Conservation (phyloP, 2,888 invertebrate genomes). For the Lissocephala sabroskyi region DNA sequence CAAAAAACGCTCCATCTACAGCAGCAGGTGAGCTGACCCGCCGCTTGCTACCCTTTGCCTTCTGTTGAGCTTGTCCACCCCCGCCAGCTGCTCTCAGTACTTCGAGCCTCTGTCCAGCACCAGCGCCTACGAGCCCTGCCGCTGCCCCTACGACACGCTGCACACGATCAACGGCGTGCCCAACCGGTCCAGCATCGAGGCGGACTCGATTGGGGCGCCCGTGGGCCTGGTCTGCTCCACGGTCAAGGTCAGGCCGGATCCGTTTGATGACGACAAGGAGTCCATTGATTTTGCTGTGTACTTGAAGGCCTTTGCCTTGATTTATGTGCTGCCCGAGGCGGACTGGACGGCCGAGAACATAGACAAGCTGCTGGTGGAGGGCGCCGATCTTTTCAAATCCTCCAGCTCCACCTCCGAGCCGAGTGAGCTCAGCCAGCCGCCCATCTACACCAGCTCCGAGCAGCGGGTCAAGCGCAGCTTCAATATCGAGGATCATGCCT, state of each 20-base stretch:
- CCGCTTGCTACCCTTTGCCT: no score
- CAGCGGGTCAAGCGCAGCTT: constrained; percentile 49
- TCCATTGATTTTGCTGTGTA: constrained; percentile 48
- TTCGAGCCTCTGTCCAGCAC: no score
- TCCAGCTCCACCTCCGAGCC: constrained; percentile 7
- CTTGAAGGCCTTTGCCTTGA: constrained; percentile 63
- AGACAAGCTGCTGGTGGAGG: constrained; percentile 58
- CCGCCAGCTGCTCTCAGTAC: no score
- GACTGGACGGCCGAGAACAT: constrained; percentile 60
- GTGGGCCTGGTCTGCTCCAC: constrained; percentile 22
- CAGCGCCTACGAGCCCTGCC: no score
- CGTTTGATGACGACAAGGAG: constrained; percentile 12
- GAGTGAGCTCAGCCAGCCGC: constrained; percentile 7
- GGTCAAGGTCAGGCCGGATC: constrained; percentile 10
- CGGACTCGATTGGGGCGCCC: constrained; percentile 19
- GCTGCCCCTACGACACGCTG: no score
- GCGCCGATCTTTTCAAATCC: constrained; percentile 31
- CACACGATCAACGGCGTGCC: no score
- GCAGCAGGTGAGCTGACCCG: no score
- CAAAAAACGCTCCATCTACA: no score
- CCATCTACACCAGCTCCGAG: constrained; percentile 36
- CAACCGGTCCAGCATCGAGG: constrained; percentile 3
- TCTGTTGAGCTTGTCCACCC: no score
- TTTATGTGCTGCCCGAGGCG: constrained; percentile 60
- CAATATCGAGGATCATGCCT: constrained; percentile 47